Conservation (phyloP, 2,113 vertebrate species). For the Physeter macrocephalus region DNA sequence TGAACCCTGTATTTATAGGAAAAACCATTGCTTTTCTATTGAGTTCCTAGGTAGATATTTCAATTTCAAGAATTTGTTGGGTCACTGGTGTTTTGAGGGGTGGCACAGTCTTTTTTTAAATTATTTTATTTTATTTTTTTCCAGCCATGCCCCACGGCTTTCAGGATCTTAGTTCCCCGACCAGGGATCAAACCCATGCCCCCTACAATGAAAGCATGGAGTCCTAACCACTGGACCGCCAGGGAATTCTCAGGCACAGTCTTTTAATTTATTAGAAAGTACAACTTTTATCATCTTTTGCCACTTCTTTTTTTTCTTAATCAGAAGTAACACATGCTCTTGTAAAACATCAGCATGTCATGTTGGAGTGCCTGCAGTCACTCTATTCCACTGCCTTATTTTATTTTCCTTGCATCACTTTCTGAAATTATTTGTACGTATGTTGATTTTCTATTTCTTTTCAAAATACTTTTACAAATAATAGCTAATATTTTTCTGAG, state of each 20-base stretch:
- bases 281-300: neutral
- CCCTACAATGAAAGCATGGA: too few species aligned
- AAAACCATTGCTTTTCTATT: neutral
- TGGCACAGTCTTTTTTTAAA: neutral
- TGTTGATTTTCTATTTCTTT: neutral
- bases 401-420: neutral
- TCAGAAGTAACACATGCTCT: neutral
- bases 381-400: neutral
- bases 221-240: too few species aligned
- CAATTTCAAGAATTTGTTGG: neutral
- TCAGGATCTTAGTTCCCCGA: too few species aligned
- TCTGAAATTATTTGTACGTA: neutral
- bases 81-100: neutral
- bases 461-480: neutral
- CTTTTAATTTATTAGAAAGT: neutral
- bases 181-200: too few species aligned
- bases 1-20: neutral
- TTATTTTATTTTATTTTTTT: neutral
- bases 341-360: rapidly evolving
- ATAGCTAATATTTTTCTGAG: neutral
- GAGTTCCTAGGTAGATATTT: neutral
- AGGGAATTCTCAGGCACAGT: neutral
- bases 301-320: neutral
- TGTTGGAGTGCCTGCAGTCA: rapidly evolving
- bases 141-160: too few species aligned